Base-by-base conservation (phyloP, 2,113 vertebrate genomes). In the Odobenus rosmarus region DNA sequence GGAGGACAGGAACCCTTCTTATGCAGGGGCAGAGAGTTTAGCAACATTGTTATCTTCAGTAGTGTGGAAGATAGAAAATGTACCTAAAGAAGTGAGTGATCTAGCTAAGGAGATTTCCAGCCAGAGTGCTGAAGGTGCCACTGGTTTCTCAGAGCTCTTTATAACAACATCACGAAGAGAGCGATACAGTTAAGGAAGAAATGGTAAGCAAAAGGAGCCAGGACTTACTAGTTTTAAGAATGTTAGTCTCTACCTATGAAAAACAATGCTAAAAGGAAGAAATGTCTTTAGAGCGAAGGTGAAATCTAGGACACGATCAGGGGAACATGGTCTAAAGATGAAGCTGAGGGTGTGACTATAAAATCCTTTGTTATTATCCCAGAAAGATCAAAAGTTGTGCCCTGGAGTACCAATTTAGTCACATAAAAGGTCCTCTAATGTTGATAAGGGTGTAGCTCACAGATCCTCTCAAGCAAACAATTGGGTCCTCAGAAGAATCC, bases 271-370 rank as follows among this genome's bases (percentile, higher is more conserved):
- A 46, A 95, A 93, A 79, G 62, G 49, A 51, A 77, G 46, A 95
- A 79, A 79, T 87, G 33, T 15, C 13, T 97, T 93, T 74, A 96
- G 61, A 55, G n/a, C 28, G 74, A 71, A 92, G 46, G 31, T 72
- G 62, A 81, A 31, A 81, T 61, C 46, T 39, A 61, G 55, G 49
- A 36, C 23, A 81, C 42, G 14, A 59, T 59, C 39, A 88, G 46
- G 33, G 46, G 36, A 84, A 61, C 15, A 19, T 2, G 26, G 1
- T 72, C 80, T 69, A 87, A 93, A 77, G 80, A 59, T 26, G 67
- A 95, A 90, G 88, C 51, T 69, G 46, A 81, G 19, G 28, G 33
- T 71, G 3, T 69, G 28, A 77, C 79, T 76, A 51, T 90, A 77
- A 84, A 77, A 90, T 86, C 19, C 59, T 90, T 88, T 97, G 51